phyloP scores from a whole-genome alignment of 2,797 vertebrate genomes.

The Benthosema pterotum region DNA sequence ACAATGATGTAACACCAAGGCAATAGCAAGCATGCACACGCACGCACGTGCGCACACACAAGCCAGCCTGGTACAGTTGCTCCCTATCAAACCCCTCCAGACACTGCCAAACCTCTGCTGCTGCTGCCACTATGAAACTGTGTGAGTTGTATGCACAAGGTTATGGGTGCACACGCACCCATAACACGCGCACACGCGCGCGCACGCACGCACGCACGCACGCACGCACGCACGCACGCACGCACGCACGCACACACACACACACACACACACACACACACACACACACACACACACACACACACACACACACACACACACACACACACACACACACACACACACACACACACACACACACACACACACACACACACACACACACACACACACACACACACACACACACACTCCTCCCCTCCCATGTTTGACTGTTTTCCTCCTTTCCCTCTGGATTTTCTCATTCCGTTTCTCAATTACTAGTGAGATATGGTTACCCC shows the following conservation, averaged over 20 bases:
- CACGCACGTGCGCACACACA: not conserved
- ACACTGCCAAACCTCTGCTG: no score
- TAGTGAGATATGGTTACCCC: constrained; percentile 42
- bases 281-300: constrained; percentile 39
- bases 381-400: constrained; percentile 2
- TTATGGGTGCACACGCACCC: constrained; percentile 25
- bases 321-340: constrained; percentile 5
- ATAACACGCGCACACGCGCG: constrained; percentile 30
- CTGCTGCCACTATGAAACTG: no score
- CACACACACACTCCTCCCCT: constrained; percentile 6
- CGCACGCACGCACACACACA: constrained; percentile 33
- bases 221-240: no score
- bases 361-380: constrained; percentile 3
- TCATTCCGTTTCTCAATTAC: constrained; percentile 63
- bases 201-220: no score
- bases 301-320: constrained; percentile 29
- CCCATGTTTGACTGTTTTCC: constrained; percentile 36
- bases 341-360: constrained; percentile 6
- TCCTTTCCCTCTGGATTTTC: constrained; percentile 52
- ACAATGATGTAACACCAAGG: no score
- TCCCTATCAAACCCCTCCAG: not conserved
- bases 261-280: constrained; percentile 34
- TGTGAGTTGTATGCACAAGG: no score
- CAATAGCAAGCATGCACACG: no score
- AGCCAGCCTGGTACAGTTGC: no score